Conservation (phyloP, 2,797 vertebrate genomes). For the Microctenopoma lineatum region DNA sequence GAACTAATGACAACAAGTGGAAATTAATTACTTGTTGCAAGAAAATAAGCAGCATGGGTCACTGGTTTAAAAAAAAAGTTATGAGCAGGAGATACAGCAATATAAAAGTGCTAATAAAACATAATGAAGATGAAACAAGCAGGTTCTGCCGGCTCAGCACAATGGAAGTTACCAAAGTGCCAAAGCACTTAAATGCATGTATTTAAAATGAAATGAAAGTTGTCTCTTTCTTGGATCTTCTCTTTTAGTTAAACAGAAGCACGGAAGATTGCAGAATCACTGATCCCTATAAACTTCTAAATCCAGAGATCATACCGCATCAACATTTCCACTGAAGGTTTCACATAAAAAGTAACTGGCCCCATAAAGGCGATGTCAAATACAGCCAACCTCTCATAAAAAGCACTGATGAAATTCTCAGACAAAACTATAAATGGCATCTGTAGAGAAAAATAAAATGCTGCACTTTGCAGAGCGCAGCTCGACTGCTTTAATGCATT, state of each 20-base stretch:
- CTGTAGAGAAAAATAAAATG: constrained; percentile 54
- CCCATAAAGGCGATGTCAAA: constrained; percentile 69
- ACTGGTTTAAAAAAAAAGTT: constrained; percentile 24
- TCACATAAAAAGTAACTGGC: constrained; percentile 71
- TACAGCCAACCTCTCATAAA: constrained; percentile 65
- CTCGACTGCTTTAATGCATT: constrained; percentile 9
- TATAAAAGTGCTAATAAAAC: not conserved
- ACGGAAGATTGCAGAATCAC: constrained; percentile 11
- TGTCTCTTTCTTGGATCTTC: not conserved
- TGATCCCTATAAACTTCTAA: constrained; percentile 58
- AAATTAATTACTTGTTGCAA: constrained; percentile 63
- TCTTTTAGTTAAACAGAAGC: constrained; percentile 14
- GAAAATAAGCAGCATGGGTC: constrained; percentile 29
- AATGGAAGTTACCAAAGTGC: constrained; percentile 7
- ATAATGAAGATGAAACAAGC: constrained; percentile 12
- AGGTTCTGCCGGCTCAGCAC: constrained; percentile 1
- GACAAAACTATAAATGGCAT: constrained; percentile 71
- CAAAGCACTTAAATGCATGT: constrained; percentile 8
- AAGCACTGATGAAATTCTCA: constrained; percentile 68
- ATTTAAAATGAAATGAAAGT: not conserved
- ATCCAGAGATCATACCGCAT: constrained; percentile 61
- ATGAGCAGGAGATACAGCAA: not conserved
- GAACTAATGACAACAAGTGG: constrained; percentile 85
- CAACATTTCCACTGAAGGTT: constrained; percentile 73
- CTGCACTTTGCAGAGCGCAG: constrained; percentile 39